phyloP scores from a whole-genome alignment of 2,797 vertebrate genomes.

The Trematomus bernacchii region DNA sequence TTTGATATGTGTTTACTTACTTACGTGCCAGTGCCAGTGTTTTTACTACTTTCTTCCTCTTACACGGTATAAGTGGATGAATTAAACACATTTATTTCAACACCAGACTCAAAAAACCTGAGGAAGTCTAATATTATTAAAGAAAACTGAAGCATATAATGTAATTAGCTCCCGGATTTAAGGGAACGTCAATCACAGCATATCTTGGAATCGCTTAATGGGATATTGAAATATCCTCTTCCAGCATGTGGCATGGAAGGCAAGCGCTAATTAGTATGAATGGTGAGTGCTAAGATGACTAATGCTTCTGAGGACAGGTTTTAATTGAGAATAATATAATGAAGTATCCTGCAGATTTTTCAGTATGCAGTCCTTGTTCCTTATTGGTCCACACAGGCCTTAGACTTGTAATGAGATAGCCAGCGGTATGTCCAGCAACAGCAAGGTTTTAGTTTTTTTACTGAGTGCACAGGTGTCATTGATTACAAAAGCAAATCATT shows the following conservation, averaged over 20 bases:
- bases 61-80: conserved; percentile 25
- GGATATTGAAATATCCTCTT: conserved; percentile 88
- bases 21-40: not conserved
- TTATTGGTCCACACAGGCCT: conserved; percentile 69
- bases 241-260: conserved; percentile 81
- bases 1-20: not conserved
- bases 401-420: conserved; percentile 54
- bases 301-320: conserved; percentile 86
- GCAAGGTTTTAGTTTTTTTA: conserved; percentile 10
- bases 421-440: conserved; percentile 37
- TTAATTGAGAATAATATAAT: conserved; percentile 90
- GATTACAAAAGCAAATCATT: conserved; percentile 42
- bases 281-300: conserved; percentile 86
- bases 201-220: conserved; percentile 86
- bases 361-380: conserved; percentile 76
- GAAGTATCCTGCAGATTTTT: conserved; percentile 84
- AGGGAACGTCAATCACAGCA: conserved; percentile 85
- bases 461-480: conserved; percentile 34
- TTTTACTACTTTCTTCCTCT: conserved; percentile 10
- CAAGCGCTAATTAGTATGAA: conserved; percentile 87
- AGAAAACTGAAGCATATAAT: conserved; percentile 84
- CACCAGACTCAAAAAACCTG: conserved; percentile 51
- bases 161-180: conserved; percentile 84
- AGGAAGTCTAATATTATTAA: conserved; percentile 73
- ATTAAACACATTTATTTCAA: conserved; percentile 56